Evolutionary conservation across 2,797 vertebrate species (phyloP).

Genomic region (Hemibagrus guttatus): DNA sequence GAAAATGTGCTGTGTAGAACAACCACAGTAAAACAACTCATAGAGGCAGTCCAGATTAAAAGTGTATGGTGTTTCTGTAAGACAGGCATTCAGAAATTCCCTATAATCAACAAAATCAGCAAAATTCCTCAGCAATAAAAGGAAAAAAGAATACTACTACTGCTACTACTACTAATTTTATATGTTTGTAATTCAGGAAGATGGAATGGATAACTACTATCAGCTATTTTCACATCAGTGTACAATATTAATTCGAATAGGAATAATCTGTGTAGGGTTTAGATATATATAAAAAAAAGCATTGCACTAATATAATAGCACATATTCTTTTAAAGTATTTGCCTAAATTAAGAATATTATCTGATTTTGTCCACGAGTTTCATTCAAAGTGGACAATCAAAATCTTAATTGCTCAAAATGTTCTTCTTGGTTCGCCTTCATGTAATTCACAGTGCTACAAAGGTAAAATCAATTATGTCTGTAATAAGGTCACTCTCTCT

Average conservation of each 20-base stretch:
- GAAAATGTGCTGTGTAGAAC: conserved; percentile 7
- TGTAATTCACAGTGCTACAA: conserved; percentile 19
- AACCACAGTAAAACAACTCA: conserved; percentile 24
- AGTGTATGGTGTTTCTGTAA: not conserved
- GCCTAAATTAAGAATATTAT: not conserved
- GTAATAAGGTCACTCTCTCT: conserved; percentile 5
- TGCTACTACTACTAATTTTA: not conserved
- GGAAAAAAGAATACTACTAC: too few relatives aligned
- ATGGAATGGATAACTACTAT: not conserved
- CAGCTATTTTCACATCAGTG: not conserved
- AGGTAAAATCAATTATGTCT: conserved; percentile 35
- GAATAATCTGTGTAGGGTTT: not conserved
- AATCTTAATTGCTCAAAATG: conserved; percentile 1
- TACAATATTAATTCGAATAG: not conserved
- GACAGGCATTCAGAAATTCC: not conserved
- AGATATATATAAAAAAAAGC: not conserved
- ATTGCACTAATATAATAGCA: not conserved
- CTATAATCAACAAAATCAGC: not conserved
- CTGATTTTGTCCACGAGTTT: not conserved
- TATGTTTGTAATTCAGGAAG: not conserved
- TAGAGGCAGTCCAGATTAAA: conserved; percentile 1
- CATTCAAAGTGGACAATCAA: conserved; percentile 6
- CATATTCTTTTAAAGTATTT: not conserved
- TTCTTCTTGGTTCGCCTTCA: not conserved
- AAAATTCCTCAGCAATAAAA: not conserved